Evolutionary conservation across 2,888 invertebrate species (phyloP).

Genomic region (Phasia obesa): DNA sequence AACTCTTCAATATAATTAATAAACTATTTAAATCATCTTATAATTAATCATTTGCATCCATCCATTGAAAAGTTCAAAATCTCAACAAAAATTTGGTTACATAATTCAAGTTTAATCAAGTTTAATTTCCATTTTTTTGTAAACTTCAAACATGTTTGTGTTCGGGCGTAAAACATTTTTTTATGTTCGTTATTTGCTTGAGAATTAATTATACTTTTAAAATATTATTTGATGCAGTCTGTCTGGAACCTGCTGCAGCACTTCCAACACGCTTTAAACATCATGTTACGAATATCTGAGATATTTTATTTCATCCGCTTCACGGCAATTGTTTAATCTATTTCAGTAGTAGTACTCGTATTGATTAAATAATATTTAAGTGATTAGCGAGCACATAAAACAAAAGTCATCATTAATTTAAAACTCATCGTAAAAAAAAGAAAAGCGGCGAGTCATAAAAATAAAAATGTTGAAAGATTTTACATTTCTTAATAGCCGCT

Average conservation of each 20-base stretch:
- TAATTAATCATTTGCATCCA: no score
- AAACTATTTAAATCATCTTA: no score
- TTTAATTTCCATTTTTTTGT: no score
- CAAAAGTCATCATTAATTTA: not conserved
- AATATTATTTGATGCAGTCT: not conserved
- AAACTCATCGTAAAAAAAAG: not conserved
- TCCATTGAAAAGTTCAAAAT: not conserved
- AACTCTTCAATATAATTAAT: not conserved
- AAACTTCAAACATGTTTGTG: no score
- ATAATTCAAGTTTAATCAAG: not conserved
- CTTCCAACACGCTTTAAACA: not conserved
- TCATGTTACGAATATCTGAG: no score
- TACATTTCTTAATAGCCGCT: no score
- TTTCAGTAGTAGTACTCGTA: not conserved
- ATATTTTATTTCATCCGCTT: no score
- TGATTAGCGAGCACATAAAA: not conserved
- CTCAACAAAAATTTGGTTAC: not conserved
- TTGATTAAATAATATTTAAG: not conserved
- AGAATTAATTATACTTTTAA: no score
- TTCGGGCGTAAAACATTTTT: no score
- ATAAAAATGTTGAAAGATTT: no score
- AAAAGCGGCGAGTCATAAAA: no score
- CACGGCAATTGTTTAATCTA: not conserved
- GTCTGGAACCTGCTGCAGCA: not conserved
- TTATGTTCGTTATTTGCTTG: no score